Percentiles rank a stretch among this genome's conserved stretches.
Conservation (phyloP, 2,797 vertebrate genomes). For the Thamnophis elegans region DNA sequence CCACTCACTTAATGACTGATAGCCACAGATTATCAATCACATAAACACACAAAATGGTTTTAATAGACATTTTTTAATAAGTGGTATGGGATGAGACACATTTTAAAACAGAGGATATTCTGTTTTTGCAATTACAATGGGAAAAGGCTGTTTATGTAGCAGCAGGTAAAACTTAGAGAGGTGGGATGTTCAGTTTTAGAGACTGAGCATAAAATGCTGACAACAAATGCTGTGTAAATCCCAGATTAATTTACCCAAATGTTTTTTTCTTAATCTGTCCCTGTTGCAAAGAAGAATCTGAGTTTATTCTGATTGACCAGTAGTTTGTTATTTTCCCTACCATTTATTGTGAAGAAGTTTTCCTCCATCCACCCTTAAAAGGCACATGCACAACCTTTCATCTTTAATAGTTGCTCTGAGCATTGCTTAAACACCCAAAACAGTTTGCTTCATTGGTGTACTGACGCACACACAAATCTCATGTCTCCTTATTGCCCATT, state of each 20-base stretch:
- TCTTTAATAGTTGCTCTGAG: rapidly evolving
- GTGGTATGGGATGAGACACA: background rate
- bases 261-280: slow-evolving; percentile 18
- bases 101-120: background rate
- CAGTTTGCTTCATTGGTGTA: slow-evolving; percentile 9
- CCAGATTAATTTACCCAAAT: slow-evolving; percentile 29
- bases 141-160: background rate
- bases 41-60: background rate
- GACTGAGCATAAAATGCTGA: background rate
- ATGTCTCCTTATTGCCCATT: background rate
- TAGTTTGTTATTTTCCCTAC: background rate
- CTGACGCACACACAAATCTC: background rate
- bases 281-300: background rate
- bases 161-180: slow-evolving; percentile 1
- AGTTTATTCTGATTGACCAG: rapidly evolving
- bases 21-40: background rate
- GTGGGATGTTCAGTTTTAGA: background rate
- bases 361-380: background rate
- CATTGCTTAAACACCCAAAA: background rate
- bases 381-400: rapidly evolving
- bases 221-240: slow-evolving; percentile 21
- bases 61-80: background rate
- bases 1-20: background rate
- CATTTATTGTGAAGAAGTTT: background rate
- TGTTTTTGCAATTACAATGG: slow-evolving; percentile 1